These are phyloP conservation scores for Pleuronectes platessa DNA, from an alignment of 2,113 vertebrate genomes.

Conservation along the genomic window DNA sequence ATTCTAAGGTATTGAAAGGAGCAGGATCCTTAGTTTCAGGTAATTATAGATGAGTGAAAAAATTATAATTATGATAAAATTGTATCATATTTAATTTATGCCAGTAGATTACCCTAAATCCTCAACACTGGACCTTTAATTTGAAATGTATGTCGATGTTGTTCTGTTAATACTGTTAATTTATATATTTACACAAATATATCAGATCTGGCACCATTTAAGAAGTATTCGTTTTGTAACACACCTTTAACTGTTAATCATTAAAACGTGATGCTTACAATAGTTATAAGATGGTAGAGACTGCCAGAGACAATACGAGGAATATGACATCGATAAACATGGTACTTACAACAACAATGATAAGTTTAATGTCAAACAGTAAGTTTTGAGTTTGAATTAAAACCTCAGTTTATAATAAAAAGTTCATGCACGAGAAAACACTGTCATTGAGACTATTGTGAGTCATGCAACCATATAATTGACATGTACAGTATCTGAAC, in stretches of 20 bases:
- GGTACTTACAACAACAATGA: neutral
- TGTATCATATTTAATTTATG: too few species aligned
- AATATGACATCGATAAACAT: slow-evolving; percentile 18
- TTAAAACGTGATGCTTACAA: neutral
- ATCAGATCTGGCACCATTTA: neutral
- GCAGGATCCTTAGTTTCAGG: too few species aligned
- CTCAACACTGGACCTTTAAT: neutral
- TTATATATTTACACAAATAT: neutral
- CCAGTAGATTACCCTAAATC: neutral
- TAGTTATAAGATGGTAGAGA: neutral
- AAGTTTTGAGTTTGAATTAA: slow-evolving; percentile 5
- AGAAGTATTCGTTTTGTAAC: too few species aligned
- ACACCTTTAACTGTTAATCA: too few species aligned
- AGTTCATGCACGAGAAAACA: slow-evolving; percentile 50
- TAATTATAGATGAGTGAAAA: too few species aligned
- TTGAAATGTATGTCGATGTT: neutral
- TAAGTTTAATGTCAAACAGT: neutral
- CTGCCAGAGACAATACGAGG: neutral
- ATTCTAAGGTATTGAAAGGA: too few species aligned
- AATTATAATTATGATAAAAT: too few species aligned
- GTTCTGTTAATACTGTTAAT: neutral
- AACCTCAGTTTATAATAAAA: slow-evolving; percentile 6
- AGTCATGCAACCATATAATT: slow-evolving; percentile 47
- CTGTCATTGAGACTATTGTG: neutral
- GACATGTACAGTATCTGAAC: slow-evolving; percentile 22